Evolutionary conservation across 2,888 invertebrate genomes (phyloP), one percentile per base, ranked within the genome.

Genomic region (Camponotus fellah): DNA sequence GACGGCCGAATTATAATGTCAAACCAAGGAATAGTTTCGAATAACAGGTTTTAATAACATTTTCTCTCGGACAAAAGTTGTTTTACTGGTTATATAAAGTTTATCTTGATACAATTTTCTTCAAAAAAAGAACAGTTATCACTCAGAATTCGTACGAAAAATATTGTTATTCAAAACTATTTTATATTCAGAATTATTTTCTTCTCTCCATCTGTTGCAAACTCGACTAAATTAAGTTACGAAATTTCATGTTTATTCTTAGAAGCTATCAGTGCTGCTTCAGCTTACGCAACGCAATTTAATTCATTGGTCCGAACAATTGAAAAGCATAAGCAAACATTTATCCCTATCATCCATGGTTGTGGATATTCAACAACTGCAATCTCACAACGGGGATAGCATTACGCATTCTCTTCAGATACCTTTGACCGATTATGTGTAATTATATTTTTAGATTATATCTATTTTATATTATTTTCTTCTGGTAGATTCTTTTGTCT

Each of bases 181-280:
- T 69, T 69, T 1, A 9, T 71, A 17, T 74, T 6, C 9, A 21
- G 62, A 21, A 43, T n/a, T n/a, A 43, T 1, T 40, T 21, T 75
- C 1, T 2, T 64, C 6, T 62, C n/a, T n/a, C 2, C 4, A 58
- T 3, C 32, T 74, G 34, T 49, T 32, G 21, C 37, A n/a, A 53
- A 2, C 6, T 53, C 17, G 53, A 2, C n/a, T 71, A 21, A 43
- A 17, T 0, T 58, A 72, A 58, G 26, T 65, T 26, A 53, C 3
- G 14, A 65, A 10, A 0, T 58, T 34, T 0, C 6, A 60, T 49
- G 12, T 21, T 1, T 21, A 21, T 87, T 92, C 92, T 14, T 91
- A 95, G 95, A 95, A 95, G 91, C 92, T 95, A 32, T 90, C 94
- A 53, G 89, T 94, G 53, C 91, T 95, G 56, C 94, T 95, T 81